Evolutionary conservation across 2,888 invertebrate species (phyloP).

Genomic region (Caenorhabditis wallacei): DNA sequence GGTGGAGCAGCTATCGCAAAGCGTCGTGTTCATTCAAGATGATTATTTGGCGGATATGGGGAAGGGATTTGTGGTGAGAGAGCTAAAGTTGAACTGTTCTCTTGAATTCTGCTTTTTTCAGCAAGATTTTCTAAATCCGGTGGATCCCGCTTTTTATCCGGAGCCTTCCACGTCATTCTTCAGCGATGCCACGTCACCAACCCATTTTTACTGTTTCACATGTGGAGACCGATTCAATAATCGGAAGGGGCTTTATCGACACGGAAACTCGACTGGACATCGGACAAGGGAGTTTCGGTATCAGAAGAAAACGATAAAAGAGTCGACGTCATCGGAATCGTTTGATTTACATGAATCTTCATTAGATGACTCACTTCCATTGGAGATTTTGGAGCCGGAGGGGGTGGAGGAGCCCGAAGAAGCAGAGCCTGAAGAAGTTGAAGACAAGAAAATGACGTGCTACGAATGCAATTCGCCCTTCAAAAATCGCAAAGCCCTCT

Average conservation of each 20-base stretch:
- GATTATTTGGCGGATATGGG: constrained; percentile 37
- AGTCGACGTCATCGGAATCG: background rate
- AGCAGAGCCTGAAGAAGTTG: background rate
- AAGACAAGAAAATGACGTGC: background rate
- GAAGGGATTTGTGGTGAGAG: constrained; percentile 27
- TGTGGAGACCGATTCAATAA: constrained; percentile 51
- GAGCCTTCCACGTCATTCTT: background rate
- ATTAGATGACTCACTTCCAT: background rate
- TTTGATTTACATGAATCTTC: background rate
- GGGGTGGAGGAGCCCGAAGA: background rate
- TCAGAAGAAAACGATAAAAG: background rate
- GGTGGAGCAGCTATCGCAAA: constrained; percentile 16
- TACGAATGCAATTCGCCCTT: constrained; percentile 7
- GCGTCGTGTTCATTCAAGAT: constrained; percentile 6
- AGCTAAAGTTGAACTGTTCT: background rate
- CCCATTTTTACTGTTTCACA: constrained; percentile 27
- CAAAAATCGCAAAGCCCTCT: constrained; percentile 17
- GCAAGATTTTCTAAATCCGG: constrained; percentile 20
- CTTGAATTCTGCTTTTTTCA: background rate
- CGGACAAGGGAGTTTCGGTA: constrained; percentile 6
- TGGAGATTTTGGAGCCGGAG: background rate
- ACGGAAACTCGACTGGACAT: constrained; percentile 34
- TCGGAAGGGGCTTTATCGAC: constrained; percentile 50
- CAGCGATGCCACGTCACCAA: background rate
- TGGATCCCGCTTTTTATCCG: background rate